Evolutionary conservation across 2,113 vertebrate genomes (phyloP).

Genomic region (Peromyscus polionotus): DNA sequence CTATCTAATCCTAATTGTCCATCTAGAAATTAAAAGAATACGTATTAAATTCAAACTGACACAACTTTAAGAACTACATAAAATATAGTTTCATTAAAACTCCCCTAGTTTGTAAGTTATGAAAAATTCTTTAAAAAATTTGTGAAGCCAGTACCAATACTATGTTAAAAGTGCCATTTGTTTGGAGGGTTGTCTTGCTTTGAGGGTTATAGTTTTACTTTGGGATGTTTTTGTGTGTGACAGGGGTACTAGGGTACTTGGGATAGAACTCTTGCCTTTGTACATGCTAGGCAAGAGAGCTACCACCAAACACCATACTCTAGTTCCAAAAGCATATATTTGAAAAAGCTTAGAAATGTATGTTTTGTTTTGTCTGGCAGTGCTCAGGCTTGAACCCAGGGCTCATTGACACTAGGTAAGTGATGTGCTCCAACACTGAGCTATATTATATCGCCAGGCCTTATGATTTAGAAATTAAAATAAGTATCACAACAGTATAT

Average conservation of each 20-base stretch:
- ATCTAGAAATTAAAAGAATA: constrained; percentile 53
- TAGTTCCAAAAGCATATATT: not conserved
- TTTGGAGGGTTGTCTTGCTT: not conserved
- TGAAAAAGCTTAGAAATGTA: not conserved
- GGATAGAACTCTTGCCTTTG: not conserved
- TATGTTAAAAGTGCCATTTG: not conserved
- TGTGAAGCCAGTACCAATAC: constrained; percentile 12
- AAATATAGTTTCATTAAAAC: constrained; percentile 31
- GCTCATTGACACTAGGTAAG: not conserved
- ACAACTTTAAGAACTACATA: constrained; percentile 37
- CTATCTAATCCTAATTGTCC: not conserved
- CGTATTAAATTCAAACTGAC: constrained; percentile 36
- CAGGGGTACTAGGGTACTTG: not conserved
- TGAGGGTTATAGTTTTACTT: not conserved
- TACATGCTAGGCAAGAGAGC: not conserved
- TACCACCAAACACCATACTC: not conserved
- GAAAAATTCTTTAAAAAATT: constrained; percentile 35
- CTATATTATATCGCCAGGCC: not conserved
- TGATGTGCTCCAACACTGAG: not conserved
- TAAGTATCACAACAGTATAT: constrained; percentile 37
- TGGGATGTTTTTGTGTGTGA: not conserved
- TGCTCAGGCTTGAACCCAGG: not conserved
- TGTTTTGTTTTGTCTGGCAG: not conserved
- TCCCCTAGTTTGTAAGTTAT: constrained; percentile 23
- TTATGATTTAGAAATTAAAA: constrained; percentile 54